A percentile compares a stretch with the other conserved stretches of the same genome.
These are phyloP conservation scores for Tethea ocularis DNA, from an alignment of 2,888 invertebrate species.

Conservation along the genomic window DNA sequence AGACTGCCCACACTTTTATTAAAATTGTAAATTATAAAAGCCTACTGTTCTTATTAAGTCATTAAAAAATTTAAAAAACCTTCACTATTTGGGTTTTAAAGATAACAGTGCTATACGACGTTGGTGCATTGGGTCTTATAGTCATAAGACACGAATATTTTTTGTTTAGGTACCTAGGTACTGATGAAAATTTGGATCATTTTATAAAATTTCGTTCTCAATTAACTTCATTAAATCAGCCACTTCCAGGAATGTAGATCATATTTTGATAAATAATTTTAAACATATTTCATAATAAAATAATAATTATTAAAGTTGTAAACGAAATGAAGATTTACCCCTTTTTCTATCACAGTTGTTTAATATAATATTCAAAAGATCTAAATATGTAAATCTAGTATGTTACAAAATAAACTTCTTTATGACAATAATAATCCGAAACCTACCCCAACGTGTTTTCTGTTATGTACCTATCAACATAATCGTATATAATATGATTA, in stretches of 20 bases:
- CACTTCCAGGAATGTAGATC: too few species aligned
- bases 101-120: too few species aligned
- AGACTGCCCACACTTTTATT: too few species aligned
- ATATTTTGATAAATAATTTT: too few species aligned
- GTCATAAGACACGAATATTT: constrained; percentile 11
- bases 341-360: background rate
- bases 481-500: background rate
- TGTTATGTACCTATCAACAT: background rate
- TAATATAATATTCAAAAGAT: too few species aligned
- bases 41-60: too few species aligned
- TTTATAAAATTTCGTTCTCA: constrained; percentile 27
- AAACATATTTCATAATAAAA: too few species aligned
- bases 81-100: too few species aligned
- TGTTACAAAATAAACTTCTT: background rate
- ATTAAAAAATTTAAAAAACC: too few species aligned
- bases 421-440: background rate
- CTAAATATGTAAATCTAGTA: background rate
- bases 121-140: too few species aligned
- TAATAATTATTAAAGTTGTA: constrained; percentile 16
- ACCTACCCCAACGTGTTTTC: background rate
- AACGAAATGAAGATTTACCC: too few species aligned
- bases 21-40: too few species aligned
- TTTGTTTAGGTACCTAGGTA: constrained; percentile 27
- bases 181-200: constrained; percentile 26
- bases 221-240: constrained; percentile 18